Evolutionary conservation across 2,797 vertebrate species (phyloP).

Genomic region (Notoglanidium macrostoma): DNA sequence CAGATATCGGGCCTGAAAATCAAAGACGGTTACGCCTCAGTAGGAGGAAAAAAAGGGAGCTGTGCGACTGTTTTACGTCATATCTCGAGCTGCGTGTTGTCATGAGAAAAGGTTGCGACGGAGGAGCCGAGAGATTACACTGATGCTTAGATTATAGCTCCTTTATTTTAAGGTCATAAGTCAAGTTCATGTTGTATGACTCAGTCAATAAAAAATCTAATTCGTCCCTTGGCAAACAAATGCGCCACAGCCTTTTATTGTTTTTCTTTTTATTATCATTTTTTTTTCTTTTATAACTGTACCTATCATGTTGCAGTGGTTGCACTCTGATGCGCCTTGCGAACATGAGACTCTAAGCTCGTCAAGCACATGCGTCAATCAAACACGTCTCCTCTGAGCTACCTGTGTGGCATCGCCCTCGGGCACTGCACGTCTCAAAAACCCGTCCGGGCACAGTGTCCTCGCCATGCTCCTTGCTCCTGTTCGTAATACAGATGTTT

Average conservation of each 20-base stretch:
- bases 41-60: conserved; percentile 10
- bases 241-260: neutral
- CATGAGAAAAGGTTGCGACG: neutral
- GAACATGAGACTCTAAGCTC: neutral
- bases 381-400: neutral
- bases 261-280: neutral
- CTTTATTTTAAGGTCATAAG: neutral
- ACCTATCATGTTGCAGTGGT: neutral
- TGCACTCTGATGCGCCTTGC: neutral
- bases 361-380: conserved; percentile 15
- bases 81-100: conserved; percentile 2
- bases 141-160: conserved; percentile 22
- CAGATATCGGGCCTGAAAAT: conserved; percentile 24
- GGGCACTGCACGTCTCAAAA: neutral
- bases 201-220: neutral
- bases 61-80: conserved; percentile 38
- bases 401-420: conserved; percentile 19
- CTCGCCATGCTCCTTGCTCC: neutral
- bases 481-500: conserved; percentile 66
- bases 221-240: neutral
- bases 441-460: neutral
- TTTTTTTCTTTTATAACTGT: neutral
- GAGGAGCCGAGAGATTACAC: conserved; percentile 12
- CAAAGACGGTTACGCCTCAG: conserved; percentile 31
- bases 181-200: neutral